Base-by-base conservation (phyloP, 2,888 invertebrate species). In the Agriotes lineatus region DNA sequence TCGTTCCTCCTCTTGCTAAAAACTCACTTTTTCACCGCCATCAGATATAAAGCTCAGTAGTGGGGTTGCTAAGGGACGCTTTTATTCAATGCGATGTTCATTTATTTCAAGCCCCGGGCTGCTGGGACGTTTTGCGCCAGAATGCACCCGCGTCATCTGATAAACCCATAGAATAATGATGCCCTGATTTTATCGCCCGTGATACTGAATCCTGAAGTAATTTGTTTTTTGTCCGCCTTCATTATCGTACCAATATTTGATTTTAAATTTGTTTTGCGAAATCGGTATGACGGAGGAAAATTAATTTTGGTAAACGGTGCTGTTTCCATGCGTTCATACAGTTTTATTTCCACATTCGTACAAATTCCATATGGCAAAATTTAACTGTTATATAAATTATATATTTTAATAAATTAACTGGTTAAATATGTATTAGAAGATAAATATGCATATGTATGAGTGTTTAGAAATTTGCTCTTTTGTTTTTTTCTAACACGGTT, bases 21-120 rank as follows among this genome's bases (percentile, higher is more conserved):
- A 70, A 61, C 70, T 70, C 61, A 61, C 65, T 75, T 74, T 72
- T 72, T 75, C 74, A 72, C 74, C 70, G 73, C 71, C 76, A 75
- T 76, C 75, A 76, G 75, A 77, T 76, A 76, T 74, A 76, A 75
- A 75, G 71, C 72, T 69, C 72, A 71, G 64, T 66, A 70, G 72
- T 69, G 72, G 76, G 77, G 78, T 78, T 78, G 78, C 78, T 75
- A 76, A 77, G 78, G 77, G 79, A 78, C 77, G 79, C 75, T 79
- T 79, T 76, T 75, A 78, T 78, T 78, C 78, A 78, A 78, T 79
- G 78, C 77, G 75, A 70, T 76, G 77, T 79, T 78, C 78, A 78
- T 80, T 80, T 78, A 76, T 77, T 78, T 76, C 73, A 50, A 67
- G 75, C 78, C 75, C 65, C 69, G 48, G 75, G 75, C 73, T 64